These are phyloP conservation scores for Orientallactaga bullata DNA, from an alignment of 2,113 vertebrate species.

Conservation along the genomic window DNA sequence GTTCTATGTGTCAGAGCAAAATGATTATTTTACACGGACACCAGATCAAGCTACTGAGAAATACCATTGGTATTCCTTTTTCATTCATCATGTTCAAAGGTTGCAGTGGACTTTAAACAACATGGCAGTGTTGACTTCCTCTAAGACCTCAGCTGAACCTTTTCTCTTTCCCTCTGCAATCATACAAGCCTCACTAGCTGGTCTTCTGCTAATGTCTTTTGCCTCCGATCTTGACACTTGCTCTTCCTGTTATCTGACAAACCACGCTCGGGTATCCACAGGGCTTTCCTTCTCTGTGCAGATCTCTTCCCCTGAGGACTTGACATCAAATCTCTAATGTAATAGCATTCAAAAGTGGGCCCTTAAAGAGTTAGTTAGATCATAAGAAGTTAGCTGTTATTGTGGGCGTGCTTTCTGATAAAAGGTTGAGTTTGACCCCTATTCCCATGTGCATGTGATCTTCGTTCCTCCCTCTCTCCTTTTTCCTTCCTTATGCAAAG, in stretches of 20 bases:
- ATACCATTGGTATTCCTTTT: not conserved
- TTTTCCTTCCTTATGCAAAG: not conserved
- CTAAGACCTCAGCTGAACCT: not conserved
- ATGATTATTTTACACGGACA: slow-evolving; percentile 1
- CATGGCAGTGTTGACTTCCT: not conserved
- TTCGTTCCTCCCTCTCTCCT: not conserved
- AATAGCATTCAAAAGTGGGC: not conserved
- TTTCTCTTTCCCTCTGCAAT: not conserved
- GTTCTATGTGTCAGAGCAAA: not conserved
- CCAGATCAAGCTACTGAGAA: not conserved
- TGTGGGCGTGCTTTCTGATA: not conserved
- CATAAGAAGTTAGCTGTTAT: not conserved
- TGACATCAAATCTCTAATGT: not conserved
- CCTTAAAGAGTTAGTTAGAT: not conserved
- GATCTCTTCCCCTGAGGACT: not conserved
- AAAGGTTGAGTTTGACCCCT: not conserved
- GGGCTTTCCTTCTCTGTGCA: not conserved
- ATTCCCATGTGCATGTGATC: not conserved
- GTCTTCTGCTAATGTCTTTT: not conserved
- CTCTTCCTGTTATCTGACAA: not conserved
- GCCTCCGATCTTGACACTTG: not conserved
- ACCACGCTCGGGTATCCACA: not conserved
- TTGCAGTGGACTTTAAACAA: not conserved
- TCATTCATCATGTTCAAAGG: not conserved
- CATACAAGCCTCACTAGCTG: not conserved